Evolutionary conservation across 2,888 invertebrate species (phyloP).

Genomic region (Lysandra coridon): DNA sequence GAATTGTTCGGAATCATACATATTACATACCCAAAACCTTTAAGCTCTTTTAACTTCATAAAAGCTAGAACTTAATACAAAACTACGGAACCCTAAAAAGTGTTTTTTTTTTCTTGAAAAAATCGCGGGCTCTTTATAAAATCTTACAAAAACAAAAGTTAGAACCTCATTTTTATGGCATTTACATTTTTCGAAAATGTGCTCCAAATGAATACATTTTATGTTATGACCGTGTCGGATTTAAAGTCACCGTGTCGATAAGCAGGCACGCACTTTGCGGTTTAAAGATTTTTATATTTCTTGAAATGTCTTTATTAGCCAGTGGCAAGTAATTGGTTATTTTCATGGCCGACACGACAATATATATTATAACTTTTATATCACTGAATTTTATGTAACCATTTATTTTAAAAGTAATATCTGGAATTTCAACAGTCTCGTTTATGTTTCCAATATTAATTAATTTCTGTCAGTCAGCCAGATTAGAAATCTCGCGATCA

Average conservation of each 20-base stretch:
- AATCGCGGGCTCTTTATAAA: neutral
- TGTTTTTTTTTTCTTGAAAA: neutral
- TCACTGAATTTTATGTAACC: neutral
- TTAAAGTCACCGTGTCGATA: conserved; percentile 17
- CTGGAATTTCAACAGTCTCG: neutral
- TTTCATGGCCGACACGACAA: conserved; percentile 1
- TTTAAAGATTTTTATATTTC: conserved; percentile 9
- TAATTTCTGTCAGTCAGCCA: neutral
- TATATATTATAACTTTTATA: neutral
- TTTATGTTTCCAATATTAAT: neutral
- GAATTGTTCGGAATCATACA: too few relatives aligned
- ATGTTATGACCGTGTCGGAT: neutral
- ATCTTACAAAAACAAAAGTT: neutral
- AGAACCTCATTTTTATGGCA: neutral
- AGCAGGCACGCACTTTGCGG: conserved; percentile 1
- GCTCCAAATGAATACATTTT: conserved; percentile 5
- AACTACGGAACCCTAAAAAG: too few relatives aligned
- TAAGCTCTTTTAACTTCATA: too few relatives aligned
- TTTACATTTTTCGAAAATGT: neutral
- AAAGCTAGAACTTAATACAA: neutral
- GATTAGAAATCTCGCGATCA: neutral
- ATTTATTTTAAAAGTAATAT: neutral
- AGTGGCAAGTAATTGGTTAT: conserved; percentile 15
- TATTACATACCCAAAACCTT: too few relatives aligned
- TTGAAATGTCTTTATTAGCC: conserved; percentile 20